Base-by-base conservation (phyloP, 2,113 vertebrate species). In the Gymnarchus niloticus region DNA sequence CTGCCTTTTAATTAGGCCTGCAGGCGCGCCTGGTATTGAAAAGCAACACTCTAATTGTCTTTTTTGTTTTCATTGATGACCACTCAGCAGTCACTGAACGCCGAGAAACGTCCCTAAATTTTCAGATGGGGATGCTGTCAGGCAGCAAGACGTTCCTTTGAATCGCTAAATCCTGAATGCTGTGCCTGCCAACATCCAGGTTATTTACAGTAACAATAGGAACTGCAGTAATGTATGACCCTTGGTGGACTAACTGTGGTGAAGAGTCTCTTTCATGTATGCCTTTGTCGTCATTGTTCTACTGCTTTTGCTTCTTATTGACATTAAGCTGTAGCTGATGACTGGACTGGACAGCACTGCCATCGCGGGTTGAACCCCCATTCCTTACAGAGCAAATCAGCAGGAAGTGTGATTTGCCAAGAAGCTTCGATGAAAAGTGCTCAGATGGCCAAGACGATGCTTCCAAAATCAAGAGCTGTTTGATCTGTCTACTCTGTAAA, bases 1-100 rank as follows among this genome's bases (percentile, higher is more conserved):
- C 69, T 54, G 25, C 48, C 78, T 28, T 76, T 76, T 73, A 84
- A 84, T 52, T 73, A 84, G 41, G 80, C 61, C 49, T 37, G 33
- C 33, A 17, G 65, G 65, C 4, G 1, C 65, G 14, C 65, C 65
- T 0, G 4, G 65, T 73, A 33, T 19, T 6, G 1, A 73, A 73
- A 73, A 37, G 65, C 65, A 19, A 73, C 14, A 33, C 65, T 41
- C 65, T 73, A 73, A 73, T 73, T 73, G 65, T 73, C 33, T 73
- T 73, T 73, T 73, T 73, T 28, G 33, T 73, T 73, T 73, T 33
- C 33, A 73, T 73, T 73, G 41, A n/a, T n/a, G n/a, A n/a, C n/a
- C n/a, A n/a, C n/a, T 41, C 61, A 1, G 1, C 1, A 17, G 65
- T 73, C 14, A 33, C 33, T 41, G 65, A 73, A 73, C 41, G 14